Evolutionary conservation across 2,888 invertebrate species (phyloP).

Genomic region (Eupithecia inturbata): DNA sequence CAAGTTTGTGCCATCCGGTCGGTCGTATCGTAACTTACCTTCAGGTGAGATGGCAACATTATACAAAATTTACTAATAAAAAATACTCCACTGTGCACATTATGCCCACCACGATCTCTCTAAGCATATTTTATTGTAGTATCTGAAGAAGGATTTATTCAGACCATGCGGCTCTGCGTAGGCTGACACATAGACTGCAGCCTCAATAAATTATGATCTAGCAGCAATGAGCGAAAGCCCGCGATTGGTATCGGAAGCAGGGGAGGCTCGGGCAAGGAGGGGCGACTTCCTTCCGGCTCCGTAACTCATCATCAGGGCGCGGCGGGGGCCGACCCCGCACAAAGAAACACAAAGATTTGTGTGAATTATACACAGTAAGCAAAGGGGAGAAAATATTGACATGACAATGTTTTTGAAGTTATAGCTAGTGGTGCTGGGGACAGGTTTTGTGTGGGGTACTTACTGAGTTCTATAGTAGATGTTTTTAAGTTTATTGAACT

Average conservation of each 20-base stretch:
- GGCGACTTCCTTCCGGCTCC: constrained; percentile 75
- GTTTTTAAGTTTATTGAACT: background rate
- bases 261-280: constrained; percentile 62
- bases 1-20: background rate
- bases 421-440: constrained; percentile 2
- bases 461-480: background rate
- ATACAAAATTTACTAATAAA: background rate
- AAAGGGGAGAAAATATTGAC: constrained; percentile 65
- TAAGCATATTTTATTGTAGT: background rate
- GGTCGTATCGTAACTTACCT: background rate
- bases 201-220: constrained; percentile 76
- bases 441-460: constrained; percentile 4
- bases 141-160: background rate
- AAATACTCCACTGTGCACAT: background rate
- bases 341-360: constrained; percentile 80
- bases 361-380: constrained; percentile 74
- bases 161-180: constrained; percentile 18
- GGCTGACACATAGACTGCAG: constrained; percentile 47
- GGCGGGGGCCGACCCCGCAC: constrained; percentile 69
- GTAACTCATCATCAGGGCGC: constrained; percentile 82
- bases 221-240: constrained; percentile 59
- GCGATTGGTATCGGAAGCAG: constrained; percentile 80
- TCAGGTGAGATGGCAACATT: background rate
- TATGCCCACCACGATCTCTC: background rate
- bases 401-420: constrained; percentile 38